Evolutionary conservation across 2,888 invertebrate species (phyloP), one percentile per base, ranked within the genome.

Genomic region (Drosophila hamatofila): DNA sequence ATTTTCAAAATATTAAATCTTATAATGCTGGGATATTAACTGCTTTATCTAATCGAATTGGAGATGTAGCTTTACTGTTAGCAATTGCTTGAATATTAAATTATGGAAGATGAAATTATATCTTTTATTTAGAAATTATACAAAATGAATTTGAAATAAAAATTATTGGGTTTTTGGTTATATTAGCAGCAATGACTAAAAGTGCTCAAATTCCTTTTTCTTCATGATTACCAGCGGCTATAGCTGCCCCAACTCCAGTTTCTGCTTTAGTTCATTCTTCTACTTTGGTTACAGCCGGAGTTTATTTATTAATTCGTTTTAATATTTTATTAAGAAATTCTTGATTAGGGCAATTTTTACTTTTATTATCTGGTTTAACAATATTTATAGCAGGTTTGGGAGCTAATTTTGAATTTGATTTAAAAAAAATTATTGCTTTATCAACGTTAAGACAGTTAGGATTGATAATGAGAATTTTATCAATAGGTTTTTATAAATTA

Each of bases 181-280:
- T 93, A 90, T 92, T 94, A 80, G 95, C 95, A 0, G 94, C 94
- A 59, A 94, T 96, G 93, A 96, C 52, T 16, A 52, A 96, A 93
- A 96, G 96, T 80, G 96, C 96, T 90, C 96, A 96, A 92, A 95
- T 96, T 94, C 96, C 96, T 52, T 97, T 96, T 95, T 96, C 95
- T 73, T 94, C 95, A 51, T 96, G 96, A 84, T 18, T 41, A 5
- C 41, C 92, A 96, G 95, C 95, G 0, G 96, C 96, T 48, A 96
- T 96, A 92, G 95, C 96, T 0, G 96, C 96, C 49, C 96, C 69
- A 1, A 72, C 69, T 0, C 60, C 58, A 1, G 59, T 70, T 7
- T 66, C 70, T 2, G 69, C 72, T 23, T 44, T 65, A n/a, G 57
- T 61, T 11, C 59, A 71, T 61, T 71, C 66, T 2, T 72, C 60